Conservation (phyloP, 2,797 vertebrate genomes). For the Chrosomus eos region DNA sequence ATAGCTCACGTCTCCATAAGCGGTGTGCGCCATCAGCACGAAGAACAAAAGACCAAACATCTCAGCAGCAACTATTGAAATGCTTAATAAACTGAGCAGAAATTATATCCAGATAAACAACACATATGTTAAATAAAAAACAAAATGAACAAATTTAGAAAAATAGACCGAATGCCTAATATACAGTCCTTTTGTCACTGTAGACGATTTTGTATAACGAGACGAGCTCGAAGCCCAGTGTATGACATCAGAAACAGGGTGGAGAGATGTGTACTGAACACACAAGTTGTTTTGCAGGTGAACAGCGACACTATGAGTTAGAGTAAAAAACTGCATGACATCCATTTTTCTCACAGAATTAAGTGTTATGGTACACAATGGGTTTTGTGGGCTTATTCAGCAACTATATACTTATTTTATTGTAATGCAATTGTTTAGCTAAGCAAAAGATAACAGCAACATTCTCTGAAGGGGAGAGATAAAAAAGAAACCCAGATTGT, state of each 20-base stretch:
- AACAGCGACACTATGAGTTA: background rate
- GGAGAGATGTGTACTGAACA: background rate
- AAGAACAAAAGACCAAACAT: background rate
- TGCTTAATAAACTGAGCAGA: too few relatives aligned
- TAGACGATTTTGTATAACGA: background rate
- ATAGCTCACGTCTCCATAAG: conserved; percentile 72
- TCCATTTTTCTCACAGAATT: background rate
- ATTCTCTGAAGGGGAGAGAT: background rate
- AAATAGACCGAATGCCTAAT: too few relatives aligned
- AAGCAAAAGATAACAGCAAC: background rate
- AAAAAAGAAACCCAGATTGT: background rate
- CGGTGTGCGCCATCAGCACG: conserved; percentile 26
- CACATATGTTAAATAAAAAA: too few relatives aligned
- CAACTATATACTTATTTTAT: too few relatives aligned
- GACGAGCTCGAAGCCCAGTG: background rate
- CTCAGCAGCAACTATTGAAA: background rate
- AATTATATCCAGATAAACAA: too few relatives aligned
- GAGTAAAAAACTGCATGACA: background rate
- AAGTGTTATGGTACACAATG: background rate
- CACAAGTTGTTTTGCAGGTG: background rate
- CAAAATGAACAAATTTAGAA: too few relatives aligned
- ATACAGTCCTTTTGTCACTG: background rate
- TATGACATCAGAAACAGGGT: background rate
- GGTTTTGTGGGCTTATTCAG: background rate
- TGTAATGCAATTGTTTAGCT: background rate